A percentile compares a stretch with the other conserved stretches of the same genome.
Conservation (phyloP, 2,797 vertebrate species). For the Dallia pectoralis region DNA sequence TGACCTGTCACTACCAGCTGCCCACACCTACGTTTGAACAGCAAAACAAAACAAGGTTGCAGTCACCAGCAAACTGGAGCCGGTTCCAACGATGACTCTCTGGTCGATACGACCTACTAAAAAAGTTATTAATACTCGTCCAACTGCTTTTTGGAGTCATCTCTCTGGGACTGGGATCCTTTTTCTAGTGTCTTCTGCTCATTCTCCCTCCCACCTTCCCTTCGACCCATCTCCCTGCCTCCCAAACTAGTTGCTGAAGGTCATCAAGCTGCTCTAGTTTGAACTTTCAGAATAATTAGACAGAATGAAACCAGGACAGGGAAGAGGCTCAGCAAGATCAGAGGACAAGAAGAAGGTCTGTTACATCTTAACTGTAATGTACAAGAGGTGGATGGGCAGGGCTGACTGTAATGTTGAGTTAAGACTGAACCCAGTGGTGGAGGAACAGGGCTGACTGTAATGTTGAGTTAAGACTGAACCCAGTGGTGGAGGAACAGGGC, state of each 20-base stretch:
- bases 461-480: no score
- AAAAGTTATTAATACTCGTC: slow-evolving; percentile 69
- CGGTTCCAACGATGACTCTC: slow-evolving; percentile 33
- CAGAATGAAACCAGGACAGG: slow-evolving; percentile 70
- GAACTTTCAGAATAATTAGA: slow-evolving; percentile 63
- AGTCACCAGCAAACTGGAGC: slow-evolving; percentile 23
- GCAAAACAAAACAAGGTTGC: slow-evolving; percentile 31
- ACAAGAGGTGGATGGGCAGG: no score
- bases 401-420: no score
- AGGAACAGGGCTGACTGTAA: no score
- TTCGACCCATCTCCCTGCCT: slow-evolving; percentile 54
- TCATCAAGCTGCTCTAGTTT: slow-evolving; percentile 71
- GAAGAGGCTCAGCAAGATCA: slow-evolving; percentile 48
- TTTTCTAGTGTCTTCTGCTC: slow-evolving; percentile 61
- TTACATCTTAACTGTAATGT: background rate
- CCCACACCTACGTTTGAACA: slow-evolving; percentile 14
- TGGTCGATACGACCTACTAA: slow-evolving; percentile 69
- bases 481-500: no score
- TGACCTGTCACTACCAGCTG: slow-evolving; percentile 5
- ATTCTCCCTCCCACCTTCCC: slow-evolving; percentile 48
- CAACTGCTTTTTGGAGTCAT: slow-evolving; percentile 50
- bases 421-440: no score
- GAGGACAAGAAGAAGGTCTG: slow-evolving; percentile 26
- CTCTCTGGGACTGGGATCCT: slow-evolving; percentile 66
- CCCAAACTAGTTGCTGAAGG: slow-evolving; percentile 73